phyloP scores from a whole-genome alignment of 1,140 invertebrate species.

The Trypoxylus dichotomus region DNA sequence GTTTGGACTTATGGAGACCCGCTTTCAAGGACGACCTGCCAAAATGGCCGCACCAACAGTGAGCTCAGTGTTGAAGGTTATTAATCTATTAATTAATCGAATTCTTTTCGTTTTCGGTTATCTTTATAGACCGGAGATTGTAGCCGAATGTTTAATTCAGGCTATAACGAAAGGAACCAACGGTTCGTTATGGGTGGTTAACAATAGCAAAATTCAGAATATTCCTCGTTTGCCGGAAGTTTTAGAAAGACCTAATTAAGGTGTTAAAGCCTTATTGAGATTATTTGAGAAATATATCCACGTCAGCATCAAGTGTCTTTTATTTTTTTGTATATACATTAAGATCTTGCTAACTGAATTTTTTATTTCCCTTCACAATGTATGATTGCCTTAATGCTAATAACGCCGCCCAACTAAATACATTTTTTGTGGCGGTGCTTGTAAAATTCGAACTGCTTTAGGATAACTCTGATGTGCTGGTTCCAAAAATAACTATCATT shows the following conservation, averaged over 20 bases:
- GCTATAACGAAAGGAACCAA: conserved; percentile 54
- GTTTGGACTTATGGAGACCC: too few species aligned
- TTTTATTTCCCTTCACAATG: too few species aligned
- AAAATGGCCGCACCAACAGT: neutral
- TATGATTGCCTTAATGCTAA: too few species aligned
- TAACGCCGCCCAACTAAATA: too few species aligned
- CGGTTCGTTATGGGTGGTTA: conserved; percentile 55
- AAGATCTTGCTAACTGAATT: too few species aligned
- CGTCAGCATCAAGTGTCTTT: neutral
- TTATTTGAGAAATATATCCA: neutral
- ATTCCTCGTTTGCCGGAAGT: neutral
- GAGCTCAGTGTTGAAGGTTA: neutral
- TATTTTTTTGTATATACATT: too few species aligned
- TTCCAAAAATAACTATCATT: too few species aligned
- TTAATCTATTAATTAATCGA: neutral
- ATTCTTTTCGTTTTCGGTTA: neutral
- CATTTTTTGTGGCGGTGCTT: too few species aligned
- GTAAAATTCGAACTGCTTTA: too few species aligned
- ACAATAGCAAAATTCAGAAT: conserved; percentile 7
- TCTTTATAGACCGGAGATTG: conserved; percentile 40
- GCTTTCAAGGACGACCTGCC: too few species aligned
- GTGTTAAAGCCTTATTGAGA: neutral
- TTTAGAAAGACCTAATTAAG: neutral
- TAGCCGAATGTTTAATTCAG: conserved; percentile 54
- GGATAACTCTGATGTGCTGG: too few species aligned